Percentiles rank a stretch among this genome's conserved stretches.
phyloP scores from a whole-genome alignment of 2,888 invertebrate species.

The Aphodius granarius region DNA sequence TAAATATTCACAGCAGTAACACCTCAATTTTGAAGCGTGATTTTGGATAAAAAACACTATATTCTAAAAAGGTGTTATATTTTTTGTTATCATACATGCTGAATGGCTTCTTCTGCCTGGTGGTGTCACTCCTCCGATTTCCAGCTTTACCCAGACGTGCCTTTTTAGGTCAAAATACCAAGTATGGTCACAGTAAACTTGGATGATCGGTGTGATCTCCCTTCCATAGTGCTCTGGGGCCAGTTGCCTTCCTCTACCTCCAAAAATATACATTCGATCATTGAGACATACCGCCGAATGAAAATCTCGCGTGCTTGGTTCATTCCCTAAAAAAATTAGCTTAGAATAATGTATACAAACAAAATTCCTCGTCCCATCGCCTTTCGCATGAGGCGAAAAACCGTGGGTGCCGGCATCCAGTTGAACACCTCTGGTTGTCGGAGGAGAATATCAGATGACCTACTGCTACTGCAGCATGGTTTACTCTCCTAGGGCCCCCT shows the following conservation, averaged over 20 bases:
- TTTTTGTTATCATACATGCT: conserved; percentile 70
- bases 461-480: conserved; percentile 85
- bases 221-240: conserved; percentile 62
- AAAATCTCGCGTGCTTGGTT: conserved; percentile 74
- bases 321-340: too few relatives aligned
- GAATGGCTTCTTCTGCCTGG: conserved; percentile 87
- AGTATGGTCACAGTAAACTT: conserved; percentile 78
- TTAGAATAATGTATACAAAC: too few relatives aligned
- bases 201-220: conserved; percentile 66
- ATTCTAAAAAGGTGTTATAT: too few relatives aligned
- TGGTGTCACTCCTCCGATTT: conserved; percentile 67
- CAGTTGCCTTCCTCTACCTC: conserved; percentile 75
- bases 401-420: too few relatives aligned
- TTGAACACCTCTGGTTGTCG: too few relatives aligned
- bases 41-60: too few relatives aligned
- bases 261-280: conserved; percentile 85
- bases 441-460: conserved; percentile 83
- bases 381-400: too few relatives aligned
- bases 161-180: conserved; percentile 73
- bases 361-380: too few relatives aligned
- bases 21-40: too few relatives aligned
- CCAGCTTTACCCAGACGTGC: conserved; percentile 69
- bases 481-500: conserved; percentile 89
- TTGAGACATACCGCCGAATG: conserved; percentile 82
- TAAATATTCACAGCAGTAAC: too few relatives aligned